Base-by-base conservation (phyloP, 2,113 vertebrate genomes). In the Saguinus imperator region DNA sequence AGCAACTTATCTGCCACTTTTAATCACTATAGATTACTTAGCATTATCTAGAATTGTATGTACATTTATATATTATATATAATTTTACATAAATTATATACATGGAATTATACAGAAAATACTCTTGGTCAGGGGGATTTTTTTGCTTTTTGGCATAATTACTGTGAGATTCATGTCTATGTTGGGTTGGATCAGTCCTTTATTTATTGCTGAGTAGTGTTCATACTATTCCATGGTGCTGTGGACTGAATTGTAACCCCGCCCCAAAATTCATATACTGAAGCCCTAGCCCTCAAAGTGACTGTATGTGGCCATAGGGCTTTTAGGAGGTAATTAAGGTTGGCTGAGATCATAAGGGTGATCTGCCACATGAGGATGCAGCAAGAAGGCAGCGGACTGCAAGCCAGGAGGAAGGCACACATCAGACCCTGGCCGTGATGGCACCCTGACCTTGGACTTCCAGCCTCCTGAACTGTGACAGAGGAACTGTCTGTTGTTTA, bases 401-500 rank as follows among this genome's bases (percentile, higher is more conserved):
- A 37, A 37, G 66, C 76, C 70, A 16, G 88, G n/a, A 27, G 37
- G 35, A 76, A 85, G 50, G 9, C 70, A 21, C 48, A 37, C 25
- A 7, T 14, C 61, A 27, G 73, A 7, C 6, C 75, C 45, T 16
- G 4, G 3, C 37, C 0, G 0, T 10, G 45, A 35, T 3, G 37
- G 52, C 66, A 4, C 43, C 32, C 37, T 43, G 18, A 14, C 8
- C 57, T n/a, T 40, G 3, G n/a, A 40, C 66, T 13, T 72, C 37
- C 37, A n/a, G 68, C 14, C 70, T 82, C 55, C 16, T 40, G 88
- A 48, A 57, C 45, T 40, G 48, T 20, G 55, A 91, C 37, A 10
- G 45, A 64, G 9, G 16, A 8, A 12, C n/a, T 21, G 32, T 52
- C 70, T 64, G 43, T 52, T 10, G 9, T 57, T 89, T 72, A 23